Evolutionary conservation across 2,888 invertebrate species (phyloP).

Genomic region (Deroplatys truncata): DNA sequence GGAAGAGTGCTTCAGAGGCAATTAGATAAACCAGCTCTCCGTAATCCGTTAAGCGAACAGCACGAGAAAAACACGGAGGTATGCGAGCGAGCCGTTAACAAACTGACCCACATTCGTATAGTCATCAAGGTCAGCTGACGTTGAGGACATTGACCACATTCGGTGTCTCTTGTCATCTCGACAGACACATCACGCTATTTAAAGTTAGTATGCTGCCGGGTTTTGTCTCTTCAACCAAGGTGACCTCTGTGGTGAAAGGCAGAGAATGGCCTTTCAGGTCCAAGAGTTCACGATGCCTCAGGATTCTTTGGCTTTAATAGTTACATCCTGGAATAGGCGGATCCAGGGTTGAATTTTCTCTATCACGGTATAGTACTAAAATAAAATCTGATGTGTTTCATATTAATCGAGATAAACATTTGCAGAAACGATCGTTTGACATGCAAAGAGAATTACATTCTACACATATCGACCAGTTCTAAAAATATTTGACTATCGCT

Average conservation of each 20-base stretch:
- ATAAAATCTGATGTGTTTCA: too few species aligned
- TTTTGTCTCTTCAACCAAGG: too few species aligned
- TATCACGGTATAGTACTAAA: too few species aligned
- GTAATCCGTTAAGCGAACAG: not conserved
- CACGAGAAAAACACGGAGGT: not conserved
- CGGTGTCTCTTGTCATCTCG: not conserved
- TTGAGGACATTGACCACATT: not conserved
- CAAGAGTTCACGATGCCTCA: not conserved
- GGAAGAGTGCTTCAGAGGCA: not conserved
- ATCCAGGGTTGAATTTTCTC: not conserved
- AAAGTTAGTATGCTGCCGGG: too few species aligned
- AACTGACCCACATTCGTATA: not conserved
- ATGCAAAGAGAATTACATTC: too few species aligned
- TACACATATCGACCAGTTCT: too few species aligned
- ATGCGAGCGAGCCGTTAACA: not conserved
- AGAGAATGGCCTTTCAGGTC: not conserved
- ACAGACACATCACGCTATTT: not conserved
- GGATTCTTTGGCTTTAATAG: too few species aligned
- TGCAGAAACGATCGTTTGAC: too few species aligned
- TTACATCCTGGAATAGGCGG: not conserved
- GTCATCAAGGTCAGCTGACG: not conserved
- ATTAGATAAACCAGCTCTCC: not conserved
- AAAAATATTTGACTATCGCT: too few species aligned
- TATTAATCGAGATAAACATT: too few species aligned
- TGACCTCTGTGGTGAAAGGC: not conserved